Evolutionary conservation across 2,888 invertebrate genomes (phyloP), one percentile per base, ranked within the genome.

Genomic region (Elegia similella): DNA sequence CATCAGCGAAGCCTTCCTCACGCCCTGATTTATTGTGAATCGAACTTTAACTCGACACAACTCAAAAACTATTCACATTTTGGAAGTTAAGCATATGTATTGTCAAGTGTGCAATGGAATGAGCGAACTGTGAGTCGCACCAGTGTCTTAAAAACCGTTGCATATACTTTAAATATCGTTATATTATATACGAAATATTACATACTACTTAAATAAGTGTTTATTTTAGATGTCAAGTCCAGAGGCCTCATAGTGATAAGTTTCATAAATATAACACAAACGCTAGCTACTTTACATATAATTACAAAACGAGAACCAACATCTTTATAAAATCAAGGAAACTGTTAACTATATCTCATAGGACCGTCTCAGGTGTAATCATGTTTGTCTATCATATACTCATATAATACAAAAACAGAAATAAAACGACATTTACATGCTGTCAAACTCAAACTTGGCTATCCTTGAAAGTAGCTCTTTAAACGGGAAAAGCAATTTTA

Each of bases 41-140:
- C 67, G 62, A 68, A 67, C 73, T 73, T 71, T 66, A 65, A 70
- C 74, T 74, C 75, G 76, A 78, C 84, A 83, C 88, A 82, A 86
- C 90, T 91, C 91, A 91, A 91, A 91, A 91, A 91, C 91, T 91
- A 91, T 91, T 91, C 91, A 91, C 91, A 89, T 76, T 78, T 80
- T 68, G 64, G 29, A 70, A 71, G 71, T 75, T 76, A 78, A 78
- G 77, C 80, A 80, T 80, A 85, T 85, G 82, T 83, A 77, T 83
- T 82, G 82, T 80, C 79, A 75, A 67, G 64, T 69, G 70, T 66
- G 50, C 32, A 13, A 50, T 30, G 66, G 70, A 69, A 69, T 70
- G 67, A 75, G 70, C 77, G 75, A 70, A 69, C 73, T 76, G 77
- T 82, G 80, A 80, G 76, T 84, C 84, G 84, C 86, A 84, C 84